Evolutionary conservation across 64 coral and sea anemone species (phyloP).

Genomic region (Pocillopora verrucosa): DNA sequence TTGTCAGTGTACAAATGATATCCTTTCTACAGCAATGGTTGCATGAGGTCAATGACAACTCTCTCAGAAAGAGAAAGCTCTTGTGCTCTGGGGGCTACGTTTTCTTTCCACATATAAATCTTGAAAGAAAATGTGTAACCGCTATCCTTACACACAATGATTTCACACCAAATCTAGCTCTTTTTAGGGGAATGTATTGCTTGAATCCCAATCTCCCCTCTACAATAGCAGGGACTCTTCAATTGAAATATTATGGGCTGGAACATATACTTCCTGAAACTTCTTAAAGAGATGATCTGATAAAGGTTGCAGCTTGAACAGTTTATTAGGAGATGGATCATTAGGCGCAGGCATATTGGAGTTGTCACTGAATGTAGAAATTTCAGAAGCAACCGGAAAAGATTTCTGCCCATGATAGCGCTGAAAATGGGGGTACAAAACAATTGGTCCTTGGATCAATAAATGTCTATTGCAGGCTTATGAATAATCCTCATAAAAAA

Average conservation of each 20-base stretch:
- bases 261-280: constrained; percentile 3
- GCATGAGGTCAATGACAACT: constrained; percentile 12
- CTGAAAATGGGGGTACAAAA: too few relatives aligned
- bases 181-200: constrained; percentile 45
- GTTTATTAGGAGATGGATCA: background rate
- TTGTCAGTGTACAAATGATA: constrained; percentile 53
- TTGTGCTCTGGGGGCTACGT: background rate
- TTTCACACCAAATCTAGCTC: constrained; percentile 37
- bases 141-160: constrained; percentile 14
- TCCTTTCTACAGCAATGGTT: constrained; percentile 32
- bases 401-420: background rate
- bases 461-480: too few relatives aligned
- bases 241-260: background rate
- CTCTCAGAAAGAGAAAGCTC: constrained; percentile 9
- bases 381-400: constrained; percentile 1
- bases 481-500: too few relatives aligned
- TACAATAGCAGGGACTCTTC: constrained; percentile 23
- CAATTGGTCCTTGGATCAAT: too few relatives aligned
- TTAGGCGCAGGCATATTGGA: background rate
- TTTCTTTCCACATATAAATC: constrained; percentile 24
- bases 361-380: constrained; percentile 56
- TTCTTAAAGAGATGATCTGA: constrained; percentile 8
- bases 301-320: constrained; percentile 32
- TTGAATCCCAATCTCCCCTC: constrained; percentile 47
- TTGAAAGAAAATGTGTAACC: constrained; percentile 26